phyloP scores from a whole-genome alignment of 2,888 invertebrate species.

The Amiota communis region DNA sequence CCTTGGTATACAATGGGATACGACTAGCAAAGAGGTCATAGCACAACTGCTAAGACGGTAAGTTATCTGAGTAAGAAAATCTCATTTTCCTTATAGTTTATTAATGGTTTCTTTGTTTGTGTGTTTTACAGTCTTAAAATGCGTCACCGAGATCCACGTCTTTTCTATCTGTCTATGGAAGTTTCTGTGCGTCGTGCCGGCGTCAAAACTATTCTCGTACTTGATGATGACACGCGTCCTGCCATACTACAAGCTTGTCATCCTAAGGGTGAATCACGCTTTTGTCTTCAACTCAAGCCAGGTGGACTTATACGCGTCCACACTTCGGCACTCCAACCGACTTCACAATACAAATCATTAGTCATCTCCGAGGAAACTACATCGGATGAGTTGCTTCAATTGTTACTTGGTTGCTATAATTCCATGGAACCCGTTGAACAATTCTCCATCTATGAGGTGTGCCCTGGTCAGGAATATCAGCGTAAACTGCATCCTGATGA shows the following conservation, averaged over 20 bases:
- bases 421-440: conserved; percentile 88
- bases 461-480: conserved; percentile 88
- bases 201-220: conserved; percentile 84
- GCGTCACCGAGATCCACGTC: conserved; percentile 92
- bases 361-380: conserved; percentile 92
- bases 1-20: conserved; percentile 89
- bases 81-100: not conserved
- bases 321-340: conserved; percentile 91
- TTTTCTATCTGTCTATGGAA: conserved; percentile 96
- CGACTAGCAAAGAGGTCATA: conserved; percentile 90
- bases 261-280: conserved; percentile 93
- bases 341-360: conserved; percentile 93
- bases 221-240: conserved; percentile 91
- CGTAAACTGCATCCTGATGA: conserved; percentile 91
- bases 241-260: conserved; percentile 95
- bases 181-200: conserved; percentile 89
- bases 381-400: conserved; percentile 88
- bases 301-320: conserved; percentile 94
- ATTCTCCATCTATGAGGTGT: conserved; percentile 89
- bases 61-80: conserved; percentile 35
- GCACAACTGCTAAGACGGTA: conserved; percentile 88
- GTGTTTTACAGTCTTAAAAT: conserved; percentile 77
- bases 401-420: conserved; percentile 88
- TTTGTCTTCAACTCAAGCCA: conserved; percentile 89
- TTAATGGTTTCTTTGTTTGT: not conserved